Percentiles rank a stretch among this genome's conserved stretches.
Conservation (phyloP, 2,797 vertebrate genomes). For the Nannoperca australis region DNA sequence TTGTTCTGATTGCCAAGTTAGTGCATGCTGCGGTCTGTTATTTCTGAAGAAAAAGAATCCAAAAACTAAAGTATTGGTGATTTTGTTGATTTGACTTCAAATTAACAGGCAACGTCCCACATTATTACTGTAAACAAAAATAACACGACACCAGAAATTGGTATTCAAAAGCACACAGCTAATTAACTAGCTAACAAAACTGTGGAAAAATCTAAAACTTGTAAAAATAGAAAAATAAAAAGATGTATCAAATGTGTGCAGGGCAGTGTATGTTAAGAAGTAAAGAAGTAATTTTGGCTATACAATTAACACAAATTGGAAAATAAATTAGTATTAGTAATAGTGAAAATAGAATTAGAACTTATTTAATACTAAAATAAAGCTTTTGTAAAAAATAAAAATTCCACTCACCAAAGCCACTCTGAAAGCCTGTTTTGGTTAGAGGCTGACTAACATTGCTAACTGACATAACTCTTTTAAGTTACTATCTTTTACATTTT, state of each 20-base stretch:
- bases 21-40: conserved; percentile 9
- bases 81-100: conserved; percentile 26
- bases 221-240: neutral
- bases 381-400: neutral
- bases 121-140: conserved; percentile 15
- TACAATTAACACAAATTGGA: neutral
- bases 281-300: neutral
- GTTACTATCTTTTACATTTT: neutral
- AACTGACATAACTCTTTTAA: neutral
- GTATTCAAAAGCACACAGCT: neutral
- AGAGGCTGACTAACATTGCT: neutral
- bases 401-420: neutral
- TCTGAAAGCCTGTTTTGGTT: neutral
- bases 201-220: neutral
- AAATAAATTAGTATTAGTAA: neutral
- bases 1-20: conserved; percentile 48
- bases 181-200: neutral
- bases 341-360: neutral
- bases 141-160: neutral
- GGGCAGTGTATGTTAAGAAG: neutral
- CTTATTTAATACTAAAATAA: neutral
- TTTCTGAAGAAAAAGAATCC: conserved; percentile 30
- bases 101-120: conserved; percentile 7
- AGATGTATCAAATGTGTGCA: neutral
- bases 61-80: conserved; percentile 18